Percentiles rank a stretch among this genome's conserved stretches.
Conservation (phyloP, 2,888 invertebrate species). For the Eupeodes latifasciatus region DNA sequence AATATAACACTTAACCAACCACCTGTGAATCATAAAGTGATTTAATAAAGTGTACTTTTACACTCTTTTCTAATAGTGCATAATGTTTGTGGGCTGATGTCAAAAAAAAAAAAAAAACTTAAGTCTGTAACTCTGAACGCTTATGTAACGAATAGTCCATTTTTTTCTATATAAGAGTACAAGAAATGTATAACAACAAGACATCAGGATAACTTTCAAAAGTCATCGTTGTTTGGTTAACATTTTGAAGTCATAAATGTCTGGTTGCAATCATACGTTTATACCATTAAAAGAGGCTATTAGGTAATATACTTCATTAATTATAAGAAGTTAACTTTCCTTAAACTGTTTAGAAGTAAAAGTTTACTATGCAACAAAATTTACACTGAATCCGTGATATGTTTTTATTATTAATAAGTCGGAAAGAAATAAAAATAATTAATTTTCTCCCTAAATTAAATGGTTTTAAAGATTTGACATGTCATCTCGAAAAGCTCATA, state of each 20-base stretch:
- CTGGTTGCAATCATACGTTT: background rate
- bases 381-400: background rate
- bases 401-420: too few species aligned
- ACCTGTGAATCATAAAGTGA: conserved; percentile 22
- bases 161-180: background rate
- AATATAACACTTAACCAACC: conserved; percentile 1
- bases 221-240: conserved; percentile 9
- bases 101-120: conserved; percentile 15
- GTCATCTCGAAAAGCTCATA: too few species aligned
- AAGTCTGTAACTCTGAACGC: background rate
- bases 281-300: background rate
- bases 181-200: background rate
- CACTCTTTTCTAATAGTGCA: background rate
- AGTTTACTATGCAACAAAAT: background rate
- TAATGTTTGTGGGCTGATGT: background rate
- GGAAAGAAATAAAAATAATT: too few species aligned
- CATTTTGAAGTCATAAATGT: background rate
- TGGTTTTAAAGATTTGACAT: too few species aligned
- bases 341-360: conserved; percentile 10
- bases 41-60: conserved; percentile 29
- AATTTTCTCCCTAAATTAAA: too few species aligned
- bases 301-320: conserved; percentile 23
- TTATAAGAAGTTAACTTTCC: background rate
- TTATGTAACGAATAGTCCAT: conserved; percentile 3
- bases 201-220: conserved; percentile 10